Conservation (phyloP, 2,797 vertebrate genomes). For the Scyliorhinus canicula region DNA sequence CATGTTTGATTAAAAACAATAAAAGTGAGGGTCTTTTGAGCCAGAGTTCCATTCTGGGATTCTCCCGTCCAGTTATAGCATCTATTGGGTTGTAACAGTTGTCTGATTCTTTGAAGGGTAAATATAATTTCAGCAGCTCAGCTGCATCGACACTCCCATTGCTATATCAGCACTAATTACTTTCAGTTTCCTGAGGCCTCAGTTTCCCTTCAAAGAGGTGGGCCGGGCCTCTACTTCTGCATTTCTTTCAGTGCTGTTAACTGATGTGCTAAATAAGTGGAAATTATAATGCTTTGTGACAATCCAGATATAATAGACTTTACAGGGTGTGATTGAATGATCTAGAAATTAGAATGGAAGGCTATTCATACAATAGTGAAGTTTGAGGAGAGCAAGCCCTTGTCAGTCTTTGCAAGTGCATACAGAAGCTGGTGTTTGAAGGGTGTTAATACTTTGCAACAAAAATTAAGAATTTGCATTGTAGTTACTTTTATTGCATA, state of each 20-base stretch:
- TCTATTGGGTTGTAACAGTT: too few relatives aligned
- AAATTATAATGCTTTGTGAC: constrained; percentile 12
- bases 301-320: constrained; percentile 30
- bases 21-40: too few relatives aligned
- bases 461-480: not conserved
- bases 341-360: not conserved
- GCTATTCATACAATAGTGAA: not conserved
- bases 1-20: too few relatives aligned
- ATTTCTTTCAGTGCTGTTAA: constrained; percentile 35
- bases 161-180: not conserved
- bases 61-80: too few relatives aligned
- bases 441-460: not conserved
- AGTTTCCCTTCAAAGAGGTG: not conserved
- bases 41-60: too few relatives aligned
- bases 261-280: constrained; percentile 25
- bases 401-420: not conserved
- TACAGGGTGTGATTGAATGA: constrained; percentile 16
- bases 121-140: constrained; percentile 22
- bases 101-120: constrained; percentile 25
- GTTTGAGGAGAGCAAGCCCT: constrained; percentile 1
- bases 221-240: not conserved
- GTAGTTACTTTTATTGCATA: not conserved
- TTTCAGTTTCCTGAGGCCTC: constrained; percentile 24
- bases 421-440: not conserved
- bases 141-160: not conserved